Evolutionary conservation across 2,113 vertebrate species (phyloP).

Genomic region (Microtus richardsoni): DNA sequence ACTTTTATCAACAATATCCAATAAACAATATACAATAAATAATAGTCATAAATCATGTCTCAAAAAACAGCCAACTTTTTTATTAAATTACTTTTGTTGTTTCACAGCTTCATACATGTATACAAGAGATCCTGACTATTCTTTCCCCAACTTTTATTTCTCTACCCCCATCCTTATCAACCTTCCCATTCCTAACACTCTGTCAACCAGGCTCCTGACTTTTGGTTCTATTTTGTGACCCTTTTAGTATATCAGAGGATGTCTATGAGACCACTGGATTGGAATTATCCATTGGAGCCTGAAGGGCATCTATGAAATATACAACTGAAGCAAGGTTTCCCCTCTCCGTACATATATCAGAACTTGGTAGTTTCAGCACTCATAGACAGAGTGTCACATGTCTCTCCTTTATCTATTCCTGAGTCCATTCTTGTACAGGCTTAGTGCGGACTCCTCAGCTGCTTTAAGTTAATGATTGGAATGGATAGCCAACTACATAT

Average conservation of each 20-base stretch:
- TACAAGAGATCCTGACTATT: not conserved
- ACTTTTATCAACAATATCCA: constrained; percentile 14
- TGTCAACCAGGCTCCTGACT: not conserved
- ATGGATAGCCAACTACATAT: not conserved
- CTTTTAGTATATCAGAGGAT: not conserved
- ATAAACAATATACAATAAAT: not conserved
- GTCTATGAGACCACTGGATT: not conserved
- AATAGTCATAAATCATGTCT: not conserved
- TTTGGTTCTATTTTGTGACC: not conserved
- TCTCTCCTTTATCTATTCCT: not conserved
- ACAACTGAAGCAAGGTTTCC: not conserved
- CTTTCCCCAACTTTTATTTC: not conserved
- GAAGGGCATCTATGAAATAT: not conserved
- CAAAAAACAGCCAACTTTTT: not conserved
- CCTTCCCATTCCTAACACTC: not conserved
- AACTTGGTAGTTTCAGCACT: not conserved
- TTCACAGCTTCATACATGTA: not conserved
- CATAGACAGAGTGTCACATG: not conserved
- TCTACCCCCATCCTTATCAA: not conserved
- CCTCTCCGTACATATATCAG: not conserved
- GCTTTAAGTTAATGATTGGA: not conserved
- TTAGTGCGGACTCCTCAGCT: not conserved
- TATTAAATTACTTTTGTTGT: not conserved
- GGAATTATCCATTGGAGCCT: not conserved
- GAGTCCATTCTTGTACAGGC: not conserved